Evolutionary conservation across 2,888 invertebrate species (phyloP), one percentile per base, ranked within the genome.

Genomic region (Kuschelorhynchus macadamiae): DNA sequence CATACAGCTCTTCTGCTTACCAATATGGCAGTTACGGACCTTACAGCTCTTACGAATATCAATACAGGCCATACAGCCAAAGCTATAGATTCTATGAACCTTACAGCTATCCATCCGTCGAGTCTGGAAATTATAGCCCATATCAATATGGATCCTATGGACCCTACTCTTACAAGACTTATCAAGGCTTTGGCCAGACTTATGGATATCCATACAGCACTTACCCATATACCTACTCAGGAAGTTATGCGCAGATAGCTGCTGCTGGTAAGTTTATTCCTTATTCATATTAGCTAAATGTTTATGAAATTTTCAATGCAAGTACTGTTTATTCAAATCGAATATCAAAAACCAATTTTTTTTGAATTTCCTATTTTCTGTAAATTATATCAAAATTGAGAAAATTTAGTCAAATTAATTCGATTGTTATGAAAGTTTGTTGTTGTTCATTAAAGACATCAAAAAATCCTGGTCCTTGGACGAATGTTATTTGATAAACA

Each of bases 251-350:
- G 9, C 53, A 63, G 36, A 30, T 25, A 11, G 20, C 57, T 25
- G 57, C 67, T 30, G 36, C 52, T 36, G 67, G 67, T 67, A 44
- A 62, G 67, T 62, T 18, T 17, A 30, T 7, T 42, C 25, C 18
- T 17, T 39, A 4, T 11, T 36, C 9, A 21, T n/a, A n/a, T n/a
- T n/a, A n/a, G n/a, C n/a, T n/a, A n/a, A n/a, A n/a, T n/a, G n/a
- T n/a, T n/a, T n/a, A n/a, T n/a, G n/a, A n/a, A n/a, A n/a, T n/a
- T n/a, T n/a, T n/a, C n/a, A n/a, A n/a, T n/a, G n/a, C n/a, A n/a
- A n/a, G n/a, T n/a, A n/a, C n/a, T n/a, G n/a, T n/a, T n/a, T n/a
- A n/a, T n/a, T n/a, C n/a, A n/a, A n/a, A n/a, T n/a, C n/a, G n/a
- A n/a, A n/a, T n/a, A n/a, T n/a, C n/a, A n/a, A n/a, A n/a, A n/a